Evolutionary conservation across 2,888 invertebrate species (phyloP).

Genomic region (Torymus auratus): DNA sequence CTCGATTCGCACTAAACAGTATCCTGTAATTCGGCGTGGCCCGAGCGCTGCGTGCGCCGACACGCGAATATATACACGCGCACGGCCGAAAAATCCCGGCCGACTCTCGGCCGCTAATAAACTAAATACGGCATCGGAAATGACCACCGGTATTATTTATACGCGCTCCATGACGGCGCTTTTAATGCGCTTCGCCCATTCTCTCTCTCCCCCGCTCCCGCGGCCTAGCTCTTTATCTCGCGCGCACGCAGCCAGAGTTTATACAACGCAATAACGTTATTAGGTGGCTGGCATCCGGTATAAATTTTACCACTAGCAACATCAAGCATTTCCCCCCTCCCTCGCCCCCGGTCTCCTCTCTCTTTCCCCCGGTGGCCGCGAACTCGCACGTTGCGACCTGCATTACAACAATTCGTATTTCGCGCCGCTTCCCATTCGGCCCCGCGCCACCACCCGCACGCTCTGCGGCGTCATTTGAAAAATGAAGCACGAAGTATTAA

Average conservation of each 20-base stretch:
- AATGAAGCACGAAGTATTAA: slow-evolving; percentile 44
- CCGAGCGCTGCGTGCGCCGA: slow-evolving; percentile 50
- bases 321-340: slow-evolving; percentile 39
- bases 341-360: not conserved
- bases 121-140: slow-evolving; percentile 75
- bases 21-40: slow-evolving; percentile 67
- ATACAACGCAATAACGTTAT: slow-evolving; percentile 75
- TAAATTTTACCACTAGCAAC: slow-evolving; percentile 69
- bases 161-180: slow-evolving; percentile 67
- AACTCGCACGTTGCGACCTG: slow-evolving; percentile 27
- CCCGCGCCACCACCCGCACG: not conserved
- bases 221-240: slow-evolving; percentile 60
- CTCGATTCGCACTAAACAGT: slow-evolving; percentile 68
- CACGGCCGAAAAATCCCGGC: slow-evolving; percentile 65
- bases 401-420: slow-evolving; percentile 55
- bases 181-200: slow-evolving; percentile 65
- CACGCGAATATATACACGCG: slow-evolving; percentile 19
- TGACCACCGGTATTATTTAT: slow-evolving; percentile 74
- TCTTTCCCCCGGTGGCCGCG: not conserved
- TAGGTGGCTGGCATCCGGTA: slow-evolving; percentile 74
- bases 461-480: slow-evolving; percentile 35
- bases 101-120: slow-evolving; percentile 68
- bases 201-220: slow-evolving; percentile 31
- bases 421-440: slow-evolving; percentile 20
- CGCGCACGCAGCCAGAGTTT: slow-evolving; percentile 64